These are phyloP conservation scores for Sphenodon punctatus DNA, from an alignment of 2,797 vertebrate genomes.

Conservation along the genomic window DNA sequence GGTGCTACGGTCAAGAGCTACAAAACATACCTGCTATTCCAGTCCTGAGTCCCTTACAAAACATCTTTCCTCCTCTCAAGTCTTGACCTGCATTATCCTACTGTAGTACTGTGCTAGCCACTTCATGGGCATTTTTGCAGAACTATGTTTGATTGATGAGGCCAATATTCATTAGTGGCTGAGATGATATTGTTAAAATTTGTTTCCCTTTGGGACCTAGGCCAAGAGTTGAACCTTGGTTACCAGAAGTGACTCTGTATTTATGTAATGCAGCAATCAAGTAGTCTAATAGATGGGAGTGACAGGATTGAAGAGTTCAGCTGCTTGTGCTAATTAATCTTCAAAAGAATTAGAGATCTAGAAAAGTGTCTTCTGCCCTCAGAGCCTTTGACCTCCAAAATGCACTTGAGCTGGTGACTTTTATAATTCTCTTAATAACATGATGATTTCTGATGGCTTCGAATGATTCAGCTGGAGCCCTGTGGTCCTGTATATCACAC, in stretches of 20 bases:
- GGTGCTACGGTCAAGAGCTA: neutral
- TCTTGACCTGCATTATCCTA: neutral
- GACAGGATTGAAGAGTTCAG: fast-evolving
- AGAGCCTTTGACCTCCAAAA: neutral
- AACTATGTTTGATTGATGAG: fast-evolving
- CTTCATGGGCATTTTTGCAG: neutral
- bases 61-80: fast-evolving
- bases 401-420: neutral
- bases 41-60: neutral
- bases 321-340: neutral
- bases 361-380: neutral
- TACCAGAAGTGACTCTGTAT: neutral
- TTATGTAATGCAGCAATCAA: fast-evolving
- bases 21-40: neutral
- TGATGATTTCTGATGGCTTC: neutral
- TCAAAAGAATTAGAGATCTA: neutral
- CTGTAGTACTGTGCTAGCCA: fast-evolving
- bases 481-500: neutral
- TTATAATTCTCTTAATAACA: neutral
- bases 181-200: neutral
- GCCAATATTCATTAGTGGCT: fast-evolving
- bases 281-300: fast-evolving
- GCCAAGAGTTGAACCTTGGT: neutral
- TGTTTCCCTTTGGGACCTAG: fast-evolving
- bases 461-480: neutral